phyloP scores from a whole-genome alignment of 2,113 vertebrate genomes.

The Chloroceryle aenea region DNA sequence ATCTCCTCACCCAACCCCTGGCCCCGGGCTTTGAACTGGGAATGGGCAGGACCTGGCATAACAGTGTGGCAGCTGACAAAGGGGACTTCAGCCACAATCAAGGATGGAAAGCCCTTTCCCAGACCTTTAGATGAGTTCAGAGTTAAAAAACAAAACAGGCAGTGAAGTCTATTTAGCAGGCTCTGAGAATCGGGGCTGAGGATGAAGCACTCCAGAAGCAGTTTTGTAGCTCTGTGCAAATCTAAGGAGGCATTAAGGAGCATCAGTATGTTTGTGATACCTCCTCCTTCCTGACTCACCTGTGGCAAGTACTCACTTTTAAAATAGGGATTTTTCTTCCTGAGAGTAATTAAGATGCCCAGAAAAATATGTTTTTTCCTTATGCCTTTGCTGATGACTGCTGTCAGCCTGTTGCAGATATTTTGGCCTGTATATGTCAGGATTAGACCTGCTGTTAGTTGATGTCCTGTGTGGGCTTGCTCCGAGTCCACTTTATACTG shows the following conservation, averaged over 20 bases:
- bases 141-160: not conserved
- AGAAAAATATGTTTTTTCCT: not conserved
- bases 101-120: not conserved
- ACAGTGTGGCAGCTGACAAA: accelerated
- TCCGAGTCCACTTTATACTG: not conserved
- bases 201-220: not conserved
- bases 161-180: not conserved
- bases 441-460: not conserved
- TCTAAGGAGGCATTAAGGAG: not conserved
- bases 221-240: not conserved
- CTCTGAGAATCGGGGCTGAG: not conserved
- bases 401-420: not conserved
- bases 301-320: not conserved
- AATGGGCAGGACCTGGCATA: not conserved
- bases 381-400: not conserved
- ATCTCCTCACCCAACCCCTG: accelerated
- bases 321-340: not conserved
- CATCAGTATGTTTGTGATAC: not conserved
- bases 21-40: not conserved
- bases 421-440: not conserved
- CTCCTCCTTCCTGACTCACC: not conserved
- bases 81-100: accelerated
- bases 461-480: not conserved
- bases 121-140: not conserved
- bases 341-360: not conserved